Base-by-base conservation (phyloP, 2,888 invertebrate genomes). In the Entomobrya proxima region DNA sequence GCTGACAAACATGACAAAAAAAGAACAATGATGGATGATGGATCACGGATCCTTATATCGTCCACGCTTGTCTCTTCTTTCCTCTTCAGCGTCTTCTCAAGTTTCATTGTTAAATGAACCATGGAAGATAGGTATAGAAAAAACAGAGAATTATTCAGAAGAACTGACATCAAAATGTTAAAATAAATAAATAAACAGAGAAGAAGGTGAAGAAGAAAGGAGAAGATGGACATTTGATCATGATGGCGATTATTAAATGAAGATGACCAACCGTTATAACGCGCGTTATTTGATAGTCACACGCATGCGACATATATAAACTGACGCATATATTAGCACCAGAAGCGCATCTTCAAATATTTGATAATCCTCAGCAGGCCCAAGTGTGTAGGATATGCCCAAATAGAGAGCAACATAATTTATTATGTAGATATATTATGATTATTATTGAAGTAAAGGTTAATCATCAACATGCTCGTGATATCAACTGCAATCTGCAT, bases 341-440 rank as follows among this genome's bases (percentile, higher is more conserved):
- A 5, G 18, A 15, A 47, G 47, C 47, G n/a, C 5, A 47, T 15
- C 9, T 47, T n/a, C 18, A 50, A 50, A 50, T 50, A 50, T 50
- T 50, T 50, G 50, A 50, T 50, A 15, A 47, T 13, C n/a, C 15
- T 47, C 11, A n/a, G 52, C 21, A 24, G 5, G 9, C 27, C 7
- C n/a, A n/a, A 18, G 35, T 64, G 64, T 15, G 30, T 69, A 32
- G 13, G 6, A 44, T 37, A 40, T 81, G 81, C 74, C 81, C 81
- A 81, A 74, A 81, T 81, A 61, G 58, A 81, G 74, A 55, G 58
- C 81, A 74, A 74, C 21, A 81, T 44, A 67, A 67, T 79, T 67
- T 67, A 79, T 79, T 80, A 40, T 61, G 18, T 40, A 69, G 40
- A 69, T 40, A 69, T 44, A 69, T 44, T 58, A 61, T 78, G 52